Conservation (phyloP, 2,113 vertebrate genomes). For the Limnothrissa miodon region DNA sequence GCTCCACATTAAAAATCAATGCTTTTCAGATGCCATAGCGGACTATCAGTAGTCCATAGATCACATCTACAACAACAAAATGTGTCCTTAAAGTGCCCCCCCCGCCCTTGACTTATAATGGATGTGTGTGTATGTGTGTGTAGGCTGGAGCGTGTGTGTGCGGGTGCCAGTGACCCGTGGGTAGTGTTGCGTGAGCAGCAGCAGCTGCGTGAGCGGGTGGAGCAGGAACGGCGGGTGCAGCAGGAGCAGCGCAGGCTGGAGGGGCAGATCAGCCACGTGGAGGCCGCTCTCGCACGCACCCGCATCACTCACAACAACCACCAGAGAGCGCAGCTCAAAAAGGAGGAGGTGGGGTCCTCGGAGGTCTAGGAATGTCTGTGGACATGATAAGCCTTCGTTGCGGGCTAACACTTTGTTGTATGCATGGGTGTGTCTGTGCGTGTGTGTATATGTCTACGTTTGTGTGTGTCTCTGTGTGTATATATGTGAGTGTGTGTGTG, state of each 20-base stretch:
- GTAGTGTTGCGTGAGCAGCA: too few species aligned
- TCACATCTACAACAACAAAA: too few species aligned
- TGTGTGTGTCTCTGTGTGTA: slow-evolving; percentile 24
- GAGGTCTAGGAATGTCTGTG: neutral
- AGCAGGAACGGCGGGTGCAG: slow-evolving; percentile 70
- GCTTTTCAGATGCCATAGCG: too few species aligned
- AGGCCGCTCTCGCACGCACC: slow-evolving; percentile 75
- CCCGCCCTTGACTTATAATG: too few species aligned
- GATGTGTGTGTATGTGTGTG: too few species aligned
- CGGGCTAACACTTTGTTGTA: slow-evolving; percentile 2
- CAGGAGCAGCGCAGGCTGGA: slow-evolving; percentile 71
- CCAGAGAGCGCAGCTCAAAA: slow-evolving; percentile 73
- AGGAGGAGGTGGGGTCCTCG: slow-evolving; percentile 85
- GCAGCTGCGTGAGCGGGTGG: too few species aligned
- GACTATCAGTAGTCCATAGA: too few species aligned
- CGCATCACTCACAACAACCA: slow-evolving; percentile 75
- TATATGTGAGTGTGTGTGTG: neutral
- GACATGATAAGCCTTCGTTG: neutral
- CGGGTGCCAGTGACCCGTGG: too few species aligned
- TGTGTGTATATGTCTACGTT: neutral
- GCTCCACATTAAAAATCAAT: too few species aligned
- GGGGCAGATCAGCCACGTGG: slow-evolving; percentile 78
- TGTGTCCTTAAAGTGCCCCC: too few species aligned
- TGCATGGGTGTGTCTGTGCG: neutral
- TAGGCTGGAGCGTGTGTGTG: too few species aligned